These are phyloP conservation scores for Borostomias antarcticus DNA, from an alignment of 2,797 vertebrate species.

Conservation along the genomic window DNA sequence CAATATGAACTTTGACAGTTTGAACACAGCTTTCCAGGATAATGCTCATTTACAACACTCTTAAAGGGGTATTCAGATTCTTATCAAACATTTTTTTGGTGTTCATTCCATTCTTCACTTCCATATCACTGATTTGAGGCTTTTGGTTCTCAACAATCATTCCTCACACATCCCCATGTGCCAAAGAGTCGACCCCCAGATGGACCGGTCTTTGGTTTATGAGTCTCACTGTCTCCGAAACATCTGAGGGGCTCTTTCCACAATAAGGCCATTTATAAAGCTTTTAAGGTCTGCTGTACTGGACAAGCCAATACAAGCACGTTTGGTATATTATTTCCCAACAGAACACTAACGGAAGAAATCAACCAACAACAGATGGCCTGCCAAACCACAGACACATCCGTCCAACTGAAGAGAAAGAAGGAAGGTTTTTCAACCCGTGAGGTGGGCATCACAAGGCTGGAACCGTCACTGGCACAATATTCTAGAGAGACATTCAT, in stretches of 20 bases:
- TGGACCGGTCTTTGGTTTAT: conserved; percentile 56
- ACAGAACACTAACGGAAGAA: conserved; percentile 49
- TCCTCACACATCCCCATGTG: conserved; percentile 60
- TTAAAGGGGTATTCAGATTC: conserved; percentile 37
- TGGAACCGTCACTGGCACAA: conserved; percentile 67
- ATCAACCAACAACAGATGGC: conserved; percentile 46
- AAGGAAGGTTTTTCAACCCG: conserved; percentile 43
- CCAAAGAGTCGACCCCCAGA: conserved; percentile 53
- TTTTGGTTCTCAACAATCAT: conserved; percentile 65
- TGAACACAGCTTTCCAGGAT: conserved; percentile 64
- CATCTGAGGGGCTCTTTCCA: conserved; percentile 54
- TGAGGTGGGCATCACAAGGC: conserved; percentile 51
- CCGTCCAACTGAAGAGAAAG: conserved; percentile 43
- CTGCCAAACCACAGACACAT: conserved; percentile 48
- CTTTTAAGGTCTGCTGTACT: conserved; percentile 57
- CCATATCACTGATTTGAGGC: conserved; percentile 64
- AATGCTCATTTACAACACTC: conserved; percentile 63
- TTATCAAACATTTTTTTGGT: conserved; percentile 48
- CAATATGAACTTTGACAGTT: conserved; percentile 50
- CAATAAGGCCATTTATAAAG: conserved; percentile 77
- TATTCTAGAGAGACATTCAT: conserved; percentile 75
- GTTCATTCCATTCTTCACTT: conserved; percentile 71
- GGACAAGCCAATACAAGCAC: conserved; percentile 58
- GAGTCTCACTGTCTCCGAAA: conserved; percentile 22
- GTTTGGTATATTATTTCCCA: conserved; percentile 65